A percentile compares a stretch with the other conserved stretches of the same genome.
These are phyloP conservation scores for Ibidorhyncha struthersii DNA, from an alignment of 2,113 vertebrate species.

Conservation along the genomic window DNA sequence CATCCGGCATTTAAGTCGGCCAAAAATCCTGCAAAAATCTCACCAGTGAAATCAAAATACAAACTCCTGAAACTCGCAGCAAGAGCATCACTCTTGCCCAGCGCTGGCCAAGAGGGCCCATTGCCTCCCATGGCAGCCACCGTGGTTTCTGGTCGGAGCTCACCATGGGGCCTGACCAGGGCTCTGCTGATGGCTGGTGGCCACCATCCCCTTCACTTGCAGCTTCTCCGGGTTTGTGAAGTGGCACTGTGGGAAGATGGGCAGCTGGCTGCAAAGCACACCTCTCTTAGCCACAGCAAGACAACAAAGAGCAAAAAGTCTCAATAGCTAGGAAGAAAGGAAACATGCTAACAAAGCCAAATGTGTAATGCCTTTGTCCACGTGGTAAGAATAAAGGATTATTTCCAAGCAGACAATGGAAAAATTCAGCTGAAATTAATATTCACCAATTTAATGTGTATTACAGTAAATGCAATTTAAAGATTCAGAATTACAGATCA, in stretches of 20 bases:
- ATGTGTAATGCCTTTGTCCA: background rate
- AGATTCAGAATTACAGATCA: background rate
- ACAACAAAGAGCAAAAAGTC: background rate
- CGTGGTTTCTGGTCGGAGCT: background rate
- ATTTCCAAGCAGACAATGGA: background rate
- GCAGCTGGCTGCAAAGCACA: fast-evolving
- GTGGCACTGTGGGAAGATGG: fast-evolving
- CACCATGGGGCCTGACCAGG: background rate
- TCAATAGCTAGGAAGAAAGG: background rate
- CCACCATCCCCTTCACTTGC: fast-evolving
- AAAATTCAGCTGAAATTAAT: background rate
- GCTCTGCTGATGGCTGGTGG: background rate
- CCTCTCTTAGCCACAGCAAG: background rate
- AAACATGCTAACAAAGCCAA: background rate
- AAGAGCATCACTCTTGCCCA: background rate
- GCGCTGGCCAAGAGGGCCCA: fast-evolving
- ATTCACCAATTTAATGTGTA: background rate
- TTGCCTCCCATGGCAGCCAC: fast-evolving
- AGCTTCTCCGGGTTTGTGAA: background rate
- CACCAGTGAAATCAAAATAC: background rate
- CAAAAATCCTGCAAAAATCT: background rate
- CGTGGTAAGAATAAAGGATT: background rate
- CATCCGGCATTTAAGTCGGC: fast-evolving
- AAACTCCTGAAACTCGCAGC: background rate
- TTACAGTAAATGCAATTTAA: background rate